Evolutionary conservation across 2,797 vertebrate genomes (phyloP).

Genomic region (Sebastes oblongus): DNA sequence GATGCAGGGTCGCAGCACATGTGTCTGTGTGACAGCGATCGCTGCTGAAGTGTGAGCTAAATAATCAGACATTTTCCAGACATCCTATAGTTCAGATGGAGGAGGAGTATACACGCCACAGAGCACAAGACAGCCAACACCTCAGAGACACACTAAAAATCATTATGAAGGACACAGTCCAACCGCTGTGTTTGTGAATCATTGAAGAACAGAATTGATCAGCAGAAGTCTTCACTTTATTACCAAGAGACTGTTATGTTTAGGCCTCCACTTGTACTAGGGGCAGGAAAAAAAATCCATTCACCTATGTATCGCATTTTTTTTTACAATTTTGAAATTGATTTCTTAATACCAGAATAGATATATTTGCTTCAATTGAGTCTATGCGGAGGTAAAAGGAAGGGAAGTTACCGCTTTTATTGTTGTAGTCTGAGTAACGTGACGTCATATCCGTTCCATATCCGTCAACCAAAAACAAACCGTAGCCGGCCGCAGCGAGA

Average conservation of each 20-base stretch:
- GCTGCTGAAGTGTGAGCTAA: slow-evolving; percentile 30
- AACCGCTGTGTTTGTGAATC: neutral
- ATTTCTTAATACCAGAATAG: too few species aligned
- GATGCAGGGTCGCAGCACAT: slow-evolving; percentile 59
- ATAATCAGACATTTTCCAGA: slow-evolving; percentile 67
- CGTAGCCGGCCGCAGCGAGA: too few species aligned
- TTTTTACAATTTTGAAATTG: too few species aligned
- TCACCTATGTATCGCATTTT: too few species aligned
- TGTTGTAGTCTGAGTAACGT: too few species aligned
- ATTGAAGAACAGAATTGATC: neutral
- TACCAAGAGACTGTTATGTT: neutral
- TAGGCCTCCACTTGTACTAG: neutral
- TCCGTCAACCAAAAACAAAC: too few species aligned
- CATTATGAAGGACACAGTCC: neutral
- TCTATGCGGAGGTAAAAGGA: too few species aligned
- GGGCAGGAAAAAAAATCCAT: too few species aligned
- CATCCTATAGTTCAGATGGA: slow-evolving; percentile 41
- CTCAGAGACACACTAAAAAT: slow-evolving; percentile 8
- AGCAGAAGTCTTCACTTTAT: neutral
- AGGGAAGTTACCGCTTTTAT: too few species aligned
- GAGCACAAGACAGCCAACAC: neutral
- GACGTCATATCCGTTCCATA: too few species aligned
- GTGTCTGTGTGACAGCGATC: slow-evolving; percentile 28
- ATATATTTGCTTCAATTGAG: too few species aligned
- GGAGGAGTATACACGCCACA: neutral